phyloP scores from a whole-genome alignment of 2,113 vertebrate genomes.

The Xyrauchen texanus region DNA sequence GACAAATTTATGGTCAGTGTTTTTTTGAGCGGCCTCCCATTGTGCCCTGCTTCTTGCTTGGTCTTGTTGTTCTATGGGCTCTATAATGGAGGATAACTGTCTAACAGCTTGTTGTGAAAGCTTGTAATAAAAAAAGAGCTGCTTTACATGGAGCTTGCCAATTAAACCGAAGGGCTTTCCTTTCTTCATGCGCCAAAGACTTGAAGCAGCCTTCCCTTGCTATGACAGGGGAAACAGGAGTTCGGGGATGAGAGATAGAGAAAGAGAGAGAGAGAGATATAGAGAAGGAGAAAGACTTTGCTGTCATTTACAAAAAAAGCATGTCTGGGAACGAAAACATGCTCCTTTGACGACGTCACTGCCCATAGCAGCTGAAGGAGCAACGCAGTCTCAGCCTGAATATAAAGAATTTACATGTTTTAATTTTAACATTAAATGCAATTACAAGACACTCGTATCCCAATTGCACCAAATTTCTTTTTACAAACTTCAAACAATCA shows the following conservation, averaged over 20 bases:
- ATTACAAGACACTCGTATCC: too few species aligned
- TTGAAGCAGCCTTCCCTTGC: not conserved
- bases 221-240: constrained; percentile 20
- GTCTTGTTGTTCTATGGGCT: not conserved
- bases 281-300: too few species aligned
- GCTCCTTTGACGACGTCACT: too few species aligned
- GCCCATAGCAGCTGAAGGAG: too few species aligned
- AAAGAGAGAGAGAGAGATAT: too few species aligned
- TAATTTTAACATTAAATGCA: too few species aligned
- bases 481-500: not conserved
- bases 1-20: constrained; percentile 23
- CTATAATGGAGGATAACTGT: constrained; percentile 61
- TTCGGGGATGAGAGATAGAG: not conserved
- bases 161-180: constrained; percentile 39
- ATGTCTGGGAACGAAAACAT: too few species aligned
- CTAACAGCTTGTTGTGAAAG: constrained; percentile 26
- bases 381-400: too few species aligned
- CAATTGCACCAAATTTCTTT: too few species aligned
- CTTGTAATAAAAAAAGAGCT: constrained; percentile 32
- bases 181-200: constrained; percentile 47
- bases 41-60: constrained; percentile 7
- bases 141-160: constrained; percentile 24
- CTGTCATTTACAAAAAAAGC: too few species aligned
- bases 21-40: constrained; percentile 3
- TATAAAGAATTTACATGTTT: too few species aligned